Percentiles rank a stretch among this genome's conserved stretches.
These are phyloP conservation scores for Corvus cornix DNA, from an alignment of 2,113 vertebrate species.

Conservation along the genomic window DNA sequence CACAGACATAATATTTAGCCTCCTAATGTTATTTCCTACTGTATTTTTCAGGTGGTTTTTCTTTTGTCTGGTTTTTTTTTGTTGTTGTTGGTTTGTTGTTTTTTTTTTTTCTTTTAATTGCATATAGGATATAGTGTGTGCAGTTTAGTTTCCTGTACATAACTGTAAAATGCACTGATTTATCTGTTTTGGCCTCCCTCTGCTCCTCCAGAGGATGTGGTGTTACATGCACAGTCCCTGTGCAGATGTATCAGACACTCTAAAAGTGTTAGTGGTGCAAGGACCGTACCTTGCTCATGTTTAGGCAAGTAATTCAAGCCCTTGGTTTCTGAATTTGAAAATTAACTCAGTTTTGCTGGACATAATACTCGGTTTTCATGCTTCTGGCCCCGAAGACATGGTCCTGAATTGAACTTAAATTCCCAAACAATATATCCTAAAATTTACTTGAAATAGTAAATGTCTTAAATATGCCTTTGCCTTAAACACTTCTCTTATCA, in stretches of 20 bases:
- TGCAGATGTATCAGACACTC: background rate
- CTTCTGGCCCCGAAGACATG: background rate
- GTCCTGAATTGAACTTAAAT: background rate
- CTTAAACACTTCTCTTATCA: background rate
- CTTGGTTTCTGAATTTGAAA: background rate
- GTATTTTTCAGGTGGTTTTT: background rate
- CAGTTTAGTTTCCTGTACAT: background rate
- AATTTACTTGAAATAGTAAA: background rate
- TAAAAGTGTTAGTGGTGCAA: background rate
- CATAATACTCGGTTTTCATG: fast-evolving
- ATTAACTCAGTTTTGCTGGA: background rate
- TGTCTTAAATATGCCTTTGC: background rate
- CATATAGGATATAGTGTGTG: background rate
- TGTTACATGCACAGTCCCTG: background rate
- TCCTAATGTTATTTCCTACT: background rate
- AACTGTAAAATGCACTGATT: fast-evolving
- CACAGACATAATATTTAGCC: background rate
- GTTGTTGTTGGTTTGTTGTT: background rate
- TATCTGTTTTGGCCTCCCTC: background rate
- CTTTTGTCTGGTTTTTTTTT: no score
- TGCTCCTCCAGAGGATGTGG: background rate
- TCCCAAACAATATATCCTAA: background rate
- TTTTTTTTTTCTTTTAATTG: background rate
- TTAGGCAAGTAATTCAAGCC: background rate
- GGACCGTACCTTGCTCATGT: background rate